These are phyloP conservation scores for Remorina albescens DNA, from an alignment of 2,797 vertebrate genomes.

Conservation along the genomic window DNA sequence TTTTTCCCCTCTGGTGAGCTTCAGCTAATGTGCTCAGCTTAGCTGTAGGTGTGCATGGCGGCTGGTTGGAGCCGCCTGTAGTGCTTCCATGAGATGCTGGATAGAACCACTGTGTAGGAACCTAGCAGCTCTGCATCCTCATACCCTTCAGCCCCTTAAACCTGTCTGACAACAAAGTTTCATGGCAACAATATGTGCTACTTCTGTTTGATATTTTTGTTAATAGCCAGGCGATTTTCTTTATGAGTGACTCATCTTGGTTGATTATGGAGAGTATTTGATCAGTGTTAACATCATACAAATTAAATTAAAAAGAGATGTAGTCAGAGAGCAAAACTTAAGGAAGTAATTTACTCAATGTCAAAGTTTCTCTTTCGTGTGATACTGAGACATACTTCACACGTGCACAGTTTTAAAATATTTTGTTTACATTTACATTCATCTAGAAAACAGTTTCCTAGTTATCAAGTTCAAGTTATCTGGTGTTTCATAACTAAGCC, in stretches of 20 bases:
- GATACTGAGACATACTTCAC: background rate
- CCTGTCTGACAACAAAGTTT: constrained; percentile 11
- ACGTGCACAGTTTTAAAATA: background rate
- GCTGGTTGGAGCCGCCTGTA: constrained; percentile 50
- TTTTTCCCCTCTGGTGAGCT: constrained; percentile 68
- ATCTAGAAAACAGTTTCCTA: background rate
- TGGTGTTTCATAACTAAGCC: background rate
- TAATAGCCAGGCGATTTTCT: background rate
- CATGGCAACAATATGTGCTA: background rate
- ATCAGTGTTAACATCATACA: background rate
- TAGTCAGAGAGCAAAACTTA: background rate
- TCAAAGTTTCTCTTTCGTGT: background rate
- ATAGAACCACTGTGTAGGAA: constrained; percentile 52
- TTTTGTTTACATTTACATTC: background rate
- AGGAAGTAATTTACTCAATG: background rate
- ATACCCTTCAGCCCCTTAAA: constrained; percentile 27
- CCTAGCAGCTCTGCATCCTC: constrained; percentile 26
- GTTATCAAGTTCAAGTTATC: too few species aligned
- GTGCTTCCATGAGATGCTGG: constrained; percentile 45
- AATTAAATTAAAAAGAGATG: background rate
- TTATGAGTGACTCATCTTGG: background rate
- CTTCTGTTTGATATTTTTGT: constrained; percentile 5
- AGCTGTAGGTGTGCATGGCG: constrained; percentile 54
- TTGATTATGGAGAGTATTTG: background rate
- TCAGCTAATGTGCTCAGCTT: constrained; percentile 71